Conservation (phyloP, 2,888 invertebrate species). For the Dromius quadrimaculatus region DNA sequence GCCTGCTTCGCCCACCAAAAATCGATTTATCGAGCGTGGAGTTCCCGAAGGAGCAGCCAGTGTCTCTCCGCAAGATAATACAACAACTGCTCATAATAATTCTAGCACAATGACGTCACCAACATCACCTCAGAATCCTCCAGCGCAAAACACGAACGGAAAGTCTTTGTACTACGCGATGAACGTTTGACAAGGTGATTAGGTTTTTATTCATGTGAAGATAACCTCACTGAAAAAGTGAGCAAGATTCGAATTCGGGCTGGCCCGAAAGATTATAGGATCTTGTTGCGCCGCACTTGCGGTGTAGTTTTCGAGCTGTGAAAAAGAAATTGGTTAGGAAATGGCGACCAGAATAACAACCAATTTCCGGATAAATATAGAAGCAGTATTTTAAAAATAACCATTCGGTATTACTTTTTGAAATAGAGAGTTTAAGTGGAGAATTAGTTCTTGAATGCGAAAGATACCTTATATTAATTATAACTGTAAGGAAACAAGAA, state of each 20-base stretch:
- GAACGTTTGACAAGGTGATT: slow-evolving; percentile 85
- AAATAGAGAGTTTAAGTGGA: slow-evolving; percentile 37
- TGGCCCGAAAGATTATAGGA: slow-evolving; percentile 19
- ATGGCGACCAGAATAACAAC: slow-evolving; percentile 61
- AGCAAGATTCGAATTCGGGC: slow-evolving; percentile 41
- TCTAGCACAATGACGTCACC: slow-evolving; percentile 65
- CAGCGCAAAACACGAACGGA: slow-evolving; percentile 64
- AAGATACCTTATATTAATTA: slow-evolving; percentile 42
- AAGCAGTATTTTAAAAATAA: slow-evolving; percentile 48
- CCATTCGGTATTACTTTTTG: slow-evolving; percentile 38
- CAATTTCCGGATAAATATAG: slow-evolving; percentile 52
- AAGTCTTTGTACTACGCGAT: slow-evolving; percentile 83
- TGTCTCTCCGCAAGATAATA: slow-evolving; percentile 75
- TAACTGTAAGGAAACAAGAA: slow-evolving; percentile 35
- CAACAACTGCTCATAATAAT: slow-evolving; percentile 62
- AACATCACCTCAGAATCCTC: slow-evolving; percentile 69
- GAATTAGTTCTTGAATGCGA: slow-evolving; percentile 14
- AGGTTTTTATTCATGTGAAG: slow-evolving; percentile 64
- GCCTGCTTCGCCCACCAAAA: slow-evolving; percentile 71
- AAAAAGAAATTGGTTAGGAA: slow-evolving; percentile 33
- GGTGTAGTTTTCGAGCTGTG: slow-evolving; percentile 38
- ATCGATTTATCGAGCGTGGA: slow-evolving; percentile 72
- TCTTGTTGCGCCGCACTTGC: slow-evolving; percentile 30
- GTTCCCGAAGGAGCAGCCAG: slow-evolving; percentile 82
- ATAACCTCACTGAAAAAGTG: slow-evolving; percentile 51